Conservation (phyloP, 2,888 invertebrate species). For the Lochmaea crataegi region DNA sequence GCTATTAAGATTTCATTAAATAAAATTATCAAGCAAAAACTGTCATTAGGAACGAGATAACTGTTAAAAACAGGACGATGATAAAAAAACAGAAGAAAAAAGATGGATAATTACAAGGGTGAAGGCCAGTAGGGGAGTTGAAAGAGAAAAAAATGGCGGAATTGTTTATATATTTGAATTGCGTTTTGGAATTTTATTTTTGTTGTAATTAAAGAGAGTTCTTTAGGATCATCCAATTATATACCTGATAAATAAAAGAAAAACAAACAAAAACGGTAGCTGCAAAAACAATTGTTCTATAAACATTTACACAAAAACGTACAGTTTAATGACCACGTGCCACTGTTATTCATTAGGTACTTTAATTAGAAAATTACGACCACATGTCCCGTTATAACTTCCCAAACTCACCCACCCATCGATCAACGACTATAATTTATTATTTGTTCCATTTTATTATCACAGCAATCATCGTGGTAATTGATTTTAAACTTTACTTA, state of each 20-base stretch:
- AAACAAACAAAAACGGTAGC: constrained; percentile 1
- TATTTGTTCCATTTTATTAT: background rate
- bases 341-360: background rate
- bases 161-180: no score
- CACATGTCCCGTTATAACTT: background rate
- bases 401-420: background rate
- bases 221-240: no score
- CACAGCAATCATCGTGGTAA: background rate
- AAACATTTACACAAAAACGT: background rate
- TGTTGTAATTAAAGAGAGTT: no score
- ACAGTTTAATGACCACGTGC: background rate
- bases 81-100: no score
- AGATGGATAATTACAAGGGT: no score
- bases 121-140: no score
- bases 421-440: background rate
- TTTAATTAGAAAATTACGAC: background rate
- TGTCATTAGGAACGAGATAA: no score
- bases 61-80: no score
- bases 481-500: constrained; percentile 9
- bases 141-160: no score
- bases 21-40: no score
- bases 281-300: background rate
- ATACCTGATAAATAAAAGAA: background rate
- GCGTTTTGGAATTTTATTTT: no score
- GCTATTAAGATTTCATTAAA: background rate